Evolutionary conservation across 2,113 vertebrate species (phyloP), one percentile per base, ranked within the genome.

Genomic region (Numida meleagris): DNA sequence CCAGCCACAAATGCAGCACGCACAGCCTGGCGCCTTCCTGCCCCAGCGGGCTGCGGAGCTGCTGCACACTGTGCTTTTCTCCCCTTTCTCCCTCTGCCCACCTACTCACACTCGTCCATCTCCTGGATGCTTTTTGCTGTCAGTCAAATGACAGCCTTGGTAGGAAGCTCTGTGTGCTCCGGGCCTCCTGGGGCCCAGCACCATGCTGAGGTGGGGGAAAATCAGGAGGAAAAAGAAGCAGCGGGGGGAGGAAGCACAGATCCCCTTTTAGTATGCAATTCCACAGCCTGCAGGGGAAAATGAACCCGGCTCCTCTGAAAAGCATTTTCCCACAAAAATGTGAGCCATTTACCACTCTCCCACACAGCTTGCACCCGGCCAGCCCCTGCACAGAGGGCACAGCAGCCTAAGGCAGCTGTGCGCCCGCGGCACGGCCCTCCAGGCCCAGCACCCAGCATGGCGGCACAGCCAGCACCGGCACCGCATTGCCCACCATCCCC

Each of bases 61-160:
- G 82, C 90, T 77, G 65, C 85, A 85, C 53, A 9, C 45, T 79
- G 9, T 2, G 31, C 93, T 89, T 94, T 95, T 83, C 82, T 68
- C 92, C 85, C 91, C 82, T 93, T 42, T 95, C 97, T 97, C 92
- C 76, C 93, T 83, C 18, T 85, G 96, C 97, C 97, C 97, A 98
- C 97, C 98, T 97, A 98, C 98, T 97, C 97, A 77, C 86, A 90
- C 96, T 97, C 94, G 93, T 98, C 97, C 97, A 97, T 98, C 98
- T 98, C 97, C 81, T 74, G 91, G 89, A 96, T 97, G 97, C 97
- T 97, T 98, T 98, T 73, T 95, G 88, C 97, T 98, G 97, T 98
- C 98, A 98, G 74, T 97, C 97, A 97, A 98, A 95, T 97, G 97
- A 97, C 97, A 98, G 91, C 71, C 86, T 97, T 95, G 83, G 95